A percentile compares a stretch with the other conserved stretches of the same genome.
Evolutionary conservation across 2,797 vertebrate species (phyloP).

Genomic region (Pseudochirops cupreus): DNA sequence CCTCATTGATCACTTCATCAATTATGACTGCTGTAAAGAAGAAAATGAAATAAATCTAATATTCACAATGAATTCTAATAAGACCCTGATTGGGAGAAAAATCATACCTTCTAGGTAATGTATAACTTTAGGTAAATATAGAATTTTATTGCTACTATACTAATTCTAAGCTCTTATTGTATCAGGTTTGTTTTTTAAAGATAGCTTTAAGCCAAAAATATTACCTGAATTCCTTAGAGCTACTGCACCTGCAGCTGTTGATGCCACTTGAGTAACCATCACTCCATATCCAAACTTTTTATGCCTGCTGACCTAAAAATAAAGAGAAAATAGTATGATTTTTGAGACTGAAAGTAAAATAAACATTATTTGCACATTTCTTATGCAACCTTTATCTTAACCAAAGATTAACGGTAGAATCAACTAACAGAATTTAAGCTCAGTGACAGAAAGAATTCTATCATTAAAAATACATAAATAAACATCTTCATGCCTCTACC

Average conservation of each 20-base stretch:
- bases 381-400: background rate
- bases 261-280: conserved; percentile 94
- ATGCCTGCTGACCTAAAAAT: conserved; percentile 90
- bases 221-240: conserved; percentile 93
- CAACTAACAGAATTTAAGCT: background rate
- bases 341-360: background rate
- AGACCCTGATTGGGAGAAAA: background rate
- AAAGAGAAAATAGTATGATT: background rate
- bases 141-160: background rate
- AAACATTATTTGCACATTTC: background rate
- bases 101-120: background rate
- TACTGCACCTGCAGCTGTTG: conserved; percentile 90
- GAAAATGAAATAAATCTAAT: background rate
- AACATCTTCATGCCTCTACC: background rate
- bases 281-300: conserved; percentile 93
- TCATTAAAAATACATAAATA: background rate
- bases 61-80: background rate
- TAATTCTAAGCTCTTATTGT: background rate
- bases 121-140: background rate
- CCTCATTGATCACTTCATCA: background rate
- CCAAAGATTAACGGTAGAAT: background rate
- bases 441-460: background rate
- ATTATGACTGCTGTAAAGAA: background rate
- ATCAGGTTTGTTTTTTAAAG: conserved; percentile 9
- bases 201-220: conserved; percentile 1